Base-by-base conservation (phyloP, 2,797 vertebrate species). In the Aulostomus chinensis region DNA sequence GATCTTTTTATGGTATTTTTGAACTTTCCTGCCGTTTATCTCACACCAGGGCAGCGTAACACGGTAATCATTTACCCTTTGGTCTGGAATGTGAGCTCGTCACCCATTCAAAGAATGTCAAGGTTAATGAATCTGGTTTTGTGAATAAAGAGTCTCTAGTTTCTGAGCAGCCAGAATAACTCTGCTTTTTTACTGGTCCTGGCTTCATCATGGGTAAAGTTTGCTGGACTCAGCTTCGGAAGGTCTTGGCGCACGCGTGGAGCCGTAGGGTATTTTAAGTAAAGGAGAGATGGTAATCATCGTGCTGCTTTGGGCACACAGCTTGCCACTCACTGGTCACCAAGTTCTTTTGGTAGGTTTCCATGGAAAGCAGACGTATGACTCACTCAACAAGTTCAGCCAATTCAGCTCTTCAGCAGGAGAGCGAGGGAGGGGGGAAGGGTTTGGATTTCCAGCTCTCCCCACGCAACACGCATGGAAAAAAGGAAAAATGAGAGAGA, bases 291-390 rank as follows among this genome's bases (percentile, higher is more conserved):
- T 49, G 8, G 54, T 64, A 80, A 81, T 81, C 68, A 67, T 83
- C 57, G 11, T 41, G 16, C 55, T 78, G 56, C 58, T 70, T 14
- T 53, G 69, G 67, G 51, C 54, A 37, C 66, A 24, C 4, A 20
- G 49, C 37, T 51, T 56, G 39, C 26, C 26, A 58, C 58, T 65
- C 64, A 73, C 49, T 73, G 79, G 74, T 72, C 68, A 63, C 62
- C 8, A 41, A 58, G 67, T 80, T 73, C 36, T 74, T 81, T 55
- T 25, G 59, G 67, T 72, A 16, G 37, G 68, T 87, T 76, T 74
- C 87, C 84, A 80, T 17, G 21, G 81, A 76, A 81, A 85, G 73
- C 78, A 85, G 83, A 86, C 78, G 24, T 45, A 70, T 86, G 85
- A 89, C 73, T 84, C 83, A 86, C 58, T 28, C n/a, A 26, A 47